A percentile compares a stretch with the other conserved stretches of the same genome.
These are phyloP conservation scores for Anagrus nilaparvatae DNA, from an alignment of 1,140 invertebrate genomes.

Conservation along the genomic window DNA sequence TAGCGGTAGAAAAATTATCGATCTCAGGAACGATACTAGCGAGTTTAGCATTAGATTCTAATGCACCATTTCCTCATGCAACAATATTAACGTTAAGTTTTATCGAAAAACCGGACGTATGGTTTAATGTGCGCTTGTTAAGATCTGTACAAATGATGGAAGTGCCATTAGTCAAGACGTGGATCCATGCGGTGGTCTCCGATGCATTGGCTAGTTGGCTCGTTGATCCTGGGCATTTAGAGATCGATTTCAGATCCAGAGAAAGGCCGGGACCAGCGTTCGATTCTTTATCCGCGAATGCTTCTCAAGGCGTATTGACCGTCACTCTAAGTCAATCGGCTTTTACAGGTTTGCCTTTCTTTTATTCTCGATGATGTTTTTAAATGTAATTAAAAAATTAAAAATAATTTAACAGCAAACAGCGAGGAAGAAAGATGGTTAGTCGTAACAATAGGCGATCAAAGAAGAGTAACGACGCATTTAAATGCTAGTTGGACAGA, in stretches of 20 bases:
- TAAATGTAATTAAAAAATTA: not conserved
- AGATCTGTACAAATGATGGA: conserved; percentile 46
- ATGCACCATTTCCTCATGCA: conserved; percentile 46
- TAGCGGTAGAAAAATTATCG: conserved; percentile 43
- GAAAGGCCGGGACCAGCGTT: conserved; percentile 37
- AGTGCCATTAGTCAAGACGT: conserved; percentile 46
- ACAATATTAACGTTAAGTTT: conserved; percentile 43
- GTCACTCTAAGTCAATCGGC: conserved; percentile 30
- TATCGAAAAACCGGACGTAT: conserved; percentile 46
- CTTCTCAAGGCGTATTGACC: conserved; percentile 44
- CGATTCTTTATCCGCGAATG: conserved; percentile 21
- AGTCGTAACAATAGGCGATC: conserved; percentile 39
- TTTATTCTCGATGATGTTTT: conserved; percentile 4
- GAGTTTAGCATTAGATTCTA: conserved; percentile 40
- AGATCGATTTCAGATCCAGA: conserved; percentile 37
- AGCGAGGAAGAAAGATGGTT: conserved; percentile 38
- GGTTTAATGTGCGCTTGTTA: conserved; percentile 45
- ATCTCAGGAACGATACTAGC: conserved; percentile 41
- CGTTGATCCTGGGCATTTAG: conserved; percentile 45
- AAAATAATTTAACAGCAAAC: conserved; percentile 16
- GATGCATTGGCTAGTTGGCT: conserved; percentile 46
- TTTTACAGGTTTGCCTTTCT: conserved; percentile 16
- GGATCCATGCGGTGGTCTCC: conserved; percentile 47
- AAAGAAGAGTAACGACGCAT: conserved; percentile 37
- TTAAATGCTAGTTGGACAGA: conserved; percentile 40